These are phyloP conservation scores for Drosophila sechellia DNA, from an alignment of 1,140 invertebrate species.

Conservation along the genomic window DNA sequence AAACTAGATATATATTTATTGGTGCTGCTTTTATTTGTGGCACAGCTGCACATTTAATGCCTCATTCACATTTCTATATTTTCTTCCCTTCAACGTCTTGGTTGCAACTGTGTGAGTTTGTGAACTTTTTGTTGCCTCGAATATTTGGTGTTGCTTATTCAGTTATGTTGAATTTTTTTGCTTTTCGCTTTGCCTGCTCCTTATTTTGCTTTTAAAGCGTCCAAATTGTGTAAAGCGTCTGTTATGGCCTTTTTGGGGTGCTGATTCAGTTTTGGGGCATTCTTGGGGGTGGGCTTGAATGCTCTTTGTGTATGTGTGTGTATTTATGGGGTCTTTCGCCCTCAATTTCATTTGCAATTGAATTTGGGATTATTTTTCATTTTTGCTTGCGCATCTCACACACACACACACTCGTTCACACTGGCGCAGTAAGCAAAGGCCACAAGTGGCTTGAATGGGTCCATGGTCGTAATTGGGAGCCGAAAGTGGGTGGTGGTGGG, in stretches of 20 bases:
- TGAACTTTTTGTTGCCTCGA: constrained; percentile 1
- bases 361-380: constrained; percentile 83
- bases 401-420: background rate
- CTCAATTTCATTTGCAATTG: constrained; percentile 83
- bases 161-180: constrained; percentile 5
- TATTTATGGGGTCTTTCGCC: constrained; percentile 73
- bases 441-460: constrained; percentile 74
- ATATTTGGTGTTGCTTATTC: constrained; percentile 28
- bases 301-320: constrained; percentile 43
- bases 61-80: background rate
- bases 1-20: too few relatives aligned
- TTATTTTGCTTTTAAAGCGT: constrained; percentile 50
- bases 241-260: constrained; percentile 54
- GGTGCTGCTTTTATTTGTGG: background rate
- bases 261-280: constrained; percentile 29
- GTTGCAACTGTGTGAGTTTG: constrained; percentile 2
- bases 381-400: constrained; percentile 68
- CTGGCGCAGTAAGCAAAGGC: constrained; percentile 40
- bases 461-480: constrained; percentile 38
- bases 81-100: background rate
- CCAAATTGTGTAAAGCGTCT: constrained; percentile 63
- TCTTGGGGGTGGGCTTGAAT: constrained; percentile 25
- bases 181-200: background rate
- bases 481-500: background rate
- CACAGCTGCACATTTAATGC: background rate